These are phyloP conservation scores for Daboia siamensis DNA, from an alignment of 2,113 vertebrate species.

Conservation along the genomic window DNA sequence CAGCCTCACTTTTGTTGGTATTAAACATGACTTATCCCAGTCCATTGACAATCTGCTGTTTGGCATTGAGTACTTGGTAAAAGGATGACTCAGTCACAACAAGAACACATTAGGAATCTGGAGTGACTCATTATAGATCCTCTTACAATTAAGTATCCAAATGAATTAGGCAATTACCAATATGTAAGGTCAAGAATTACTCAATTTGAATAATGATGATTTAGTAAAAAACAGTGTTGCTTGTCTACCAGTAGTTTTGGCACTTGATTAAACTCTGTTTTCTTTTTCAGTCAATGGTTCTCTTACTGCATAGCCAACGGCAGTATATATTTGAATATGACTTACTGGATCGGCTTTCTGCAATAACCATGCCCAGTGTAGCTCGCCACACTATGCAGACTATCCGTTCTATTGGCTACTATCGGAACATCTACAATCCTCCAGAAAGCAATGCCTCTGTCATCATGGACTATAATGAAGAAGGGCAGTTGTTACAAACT, in stretches of 20 bases:
- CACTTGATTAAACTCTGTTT: slow-evolving; percentile 60
- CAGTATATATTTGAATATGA: slow-evolving; percentile 98
- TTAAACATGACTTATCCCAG: slow-evolving; percentile 69
- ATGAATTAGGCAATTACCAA: slow-evolving; percentile 76
- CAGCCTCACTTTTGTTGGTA: slow-evolving; percentile 60
- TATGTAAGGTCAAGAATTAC: slow-evolving; percentile 74
- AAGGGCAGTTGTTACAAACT: slow-evolving; percentile 88
- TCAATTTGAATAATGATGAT: slow-evolving; percentile 71
- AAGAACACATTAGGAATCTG: slow-evolving; percentile 70
- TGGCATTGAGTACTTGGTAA: slow-evolving; percentile 69
- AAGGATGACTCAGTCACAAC: slow-evolving; percentile 68
- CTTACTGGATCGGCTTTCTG: slow-evolving; percentile 87
- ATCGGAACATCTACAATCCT: slow-evolving; percentile 96
- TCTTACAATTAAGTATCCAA: slow-evolving; percentile 72
- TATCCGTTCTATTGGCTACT: slow-evolving; percentile 94
- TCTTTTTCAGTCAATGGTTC: slow-evolving; percentile 89
- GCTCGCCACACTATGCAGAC: slow-evolving; percentile 98
- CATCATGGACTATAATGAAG: slow-evolving; percentile 95
- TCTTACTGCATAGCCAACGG: slow-evolving; percentile 95
- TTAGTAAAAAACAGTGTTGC: slow-evolving; percentile 63
- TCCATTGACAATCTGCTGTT: slow-evolving; percentile 73
- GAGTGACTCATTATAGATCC: slow-evolving; percentile 73
- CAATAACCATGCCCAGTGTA: slow-evolving; percentile 96
- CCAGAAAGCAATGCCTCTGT: slow-evolving; percentile 96
- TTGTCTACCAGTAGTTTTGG: slow-evolving; percentile 53